Percentiles rank a stretch among this genome's conserved stretches.
Evolutionary conservation across 2,797 vertebrate genomes (phyloP).

Genomic region (Rhinichthys osculus): DNA sequence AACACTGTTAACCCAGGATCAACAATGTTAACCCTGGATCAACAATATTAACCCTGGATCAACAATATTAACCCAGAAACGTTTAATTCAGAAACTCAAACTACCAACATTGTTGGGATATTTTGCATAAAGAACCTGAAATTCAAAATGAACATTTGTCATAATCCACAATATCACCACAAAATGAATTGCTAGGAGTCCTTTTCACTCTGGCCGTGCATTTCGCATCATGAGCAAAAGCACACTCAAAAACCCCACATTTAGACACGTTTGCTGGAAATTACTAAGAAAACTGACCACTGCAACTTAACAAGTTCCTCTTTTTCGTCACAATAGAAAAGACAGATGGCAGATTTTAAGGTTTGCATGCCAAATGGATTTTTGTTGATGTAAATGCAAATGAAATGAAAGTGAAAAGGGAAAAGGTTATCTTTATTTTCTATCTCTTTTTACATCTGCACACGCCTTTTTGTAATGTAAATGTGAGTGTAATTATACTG

Average conservation of each 20-base stretch:
- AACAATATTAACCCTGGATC: too few species aligned
- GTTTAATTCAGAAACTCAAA: background rate
- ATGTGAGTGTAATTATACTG: constrained; percentile 67
- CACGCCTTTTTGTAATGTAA: background rate
- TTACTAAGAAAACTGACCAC: background rate
- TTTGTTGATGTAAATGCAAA: background rate
- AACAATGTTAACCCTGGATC: too few species aligned
- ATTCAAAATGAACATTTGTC: background rate
- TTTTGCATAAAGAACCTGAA: background rate
- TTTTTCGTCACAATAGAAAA: background rate
- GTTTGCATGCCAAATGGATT: background rate
- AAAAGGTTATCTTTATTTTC: background rate
- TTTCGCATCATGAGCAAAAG: background rate
- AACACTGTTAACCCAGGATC: too few species aligned
- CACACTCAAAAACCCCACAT: background rate
- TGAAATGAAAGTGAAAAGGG: background rate
- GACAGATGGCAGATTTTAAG: background rate
- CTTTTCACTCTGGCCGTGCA: too few species aligned
- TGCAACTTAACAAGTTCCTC: background rate
- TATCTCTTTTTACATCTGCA: background rate
- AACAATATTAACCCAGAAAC: too few species aligned
- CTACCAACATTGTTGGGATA: background rate
- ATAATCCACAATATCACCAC: too few species aligned
- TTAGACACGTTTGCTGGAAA: background rate
- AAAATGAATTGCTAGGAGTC: too few species aligned